phyloP scores from a whole-genome alignment of 30 jellyfish, hydroid and myxozoan species.

The Cassiopea xamachana region DNA sequence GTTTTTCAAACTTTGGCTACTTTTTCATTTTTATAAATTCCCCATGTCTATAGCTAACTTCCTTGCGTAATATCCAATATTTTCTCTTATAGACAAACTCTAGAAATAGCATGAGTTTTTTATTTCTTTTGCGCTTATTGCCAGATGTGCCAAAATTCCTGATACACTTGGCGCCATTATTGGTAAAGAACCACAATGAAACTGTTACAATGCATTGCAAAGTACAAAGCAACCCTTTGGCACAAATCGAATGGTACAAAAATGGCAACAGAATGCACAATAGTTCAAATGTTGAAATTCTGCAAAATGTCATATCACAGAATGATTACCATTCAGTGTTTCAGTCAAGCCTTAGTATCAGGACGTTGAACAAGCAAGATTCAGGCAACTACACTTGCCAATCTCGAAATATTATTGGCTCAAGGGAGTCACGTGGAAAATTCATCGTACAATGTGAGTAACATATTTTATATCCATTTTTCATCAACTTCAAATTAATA shows the following conservation, averaged over 20 bases:
- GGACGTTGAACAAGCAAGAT: slow-evolving; percentile 1
- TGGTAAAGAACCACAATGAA: background rate
- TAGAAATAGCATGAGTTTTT: too few species aligned
- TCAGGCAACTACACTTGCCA: slow-evolving; percentile 53
- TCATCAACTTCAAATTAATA: background rate
- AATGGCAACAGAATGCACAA: background rate
- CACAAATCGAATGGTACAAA: slow-evolving; percentile 34
- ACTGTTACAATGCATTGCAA: slow-evolving; percentile 7
- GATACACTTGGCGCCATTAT: background rate
- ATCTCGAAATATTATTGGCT: slow-evolving; percentile 45
- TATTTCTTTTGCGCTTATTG: background rate
- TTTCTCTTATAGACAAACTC: too few species aligned
- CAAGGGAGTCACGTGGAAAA: background rate
- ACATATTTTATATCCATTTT: background rate
- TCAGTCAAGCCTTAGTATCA: slow-evolving; percentile 2
- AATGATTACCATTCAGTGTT: slow-evolving; percentile 4
- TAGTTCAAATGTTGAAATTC: background rate
- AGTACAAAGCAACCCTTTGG: slow-evolving; percentile 33
- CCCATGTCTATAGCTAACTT: too few species aligned
- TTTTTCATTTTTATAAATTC: too few species aligned
- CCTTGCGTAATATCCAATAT: too few species aligned
- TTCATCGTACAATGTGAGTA: slow-evolving; percentile 56
- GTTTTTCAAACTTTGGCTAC: too few species aligned
- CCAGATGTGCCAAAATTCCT: slow-evolving; percentile 31
- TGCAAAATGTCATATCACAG: background rate